These are phyloP conservation scores for Gonatopus flavifemur DNA, from an alignment of 1,140 invertebrate species.

Conservation along the genomic window DNA sequence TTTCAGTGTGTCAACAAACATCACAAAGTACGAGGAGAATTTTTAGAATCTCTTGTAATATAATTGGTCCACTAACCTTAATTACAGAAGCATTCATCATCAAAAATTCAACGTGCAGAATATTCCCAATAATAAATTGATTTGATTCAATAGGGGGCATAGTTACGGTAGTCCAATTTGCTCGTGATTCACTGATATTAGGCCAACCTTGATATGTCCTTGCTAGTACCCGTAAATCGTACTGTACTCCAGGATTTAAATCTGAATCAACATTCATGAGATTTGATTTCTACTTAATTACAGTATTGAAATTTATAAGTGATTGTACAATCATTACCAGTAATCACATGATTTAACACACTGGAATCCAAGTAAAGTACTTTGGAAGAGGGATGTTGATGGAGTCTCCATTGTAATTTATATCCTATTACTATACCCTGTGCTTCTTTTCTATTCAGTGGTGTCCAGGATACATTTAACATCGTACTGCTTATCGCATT, in stretches of 20 bases:
- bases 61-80: constrained; percentile 41
- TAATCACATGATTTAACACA: constrained; percentile 55
- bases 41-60: background rate
- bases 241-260: constrained; percentile 59
- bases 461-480: constrained; percentile 64
- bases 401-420: constrained; percentile 65
- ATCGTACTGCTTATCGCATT: constrained; percentile 59
- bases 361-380: constrained; percentile 53
- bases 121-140: constrained; percentile 37
- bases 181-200: constrained; percentile 53
- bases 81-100: constrained; percentile 53
- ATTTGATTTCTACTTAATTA: background rate
- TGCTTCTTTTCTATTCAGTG: constrained; percentile 60
- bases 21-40: background rate
- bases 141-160: constrained; percentile 50
- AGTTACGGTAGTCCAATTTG: constrained; percentile 58
- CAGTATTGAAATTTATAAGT: background rate
- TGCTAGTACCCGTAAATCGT: constrained; percentile 64
- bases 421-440: constrained; percentile 64
- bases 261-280: constrained; percentile 38
- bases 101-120: constrained; percentile 51
- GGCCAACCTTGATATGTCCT: constrained; percentile 58
- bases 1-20: constrained; percentile 2
- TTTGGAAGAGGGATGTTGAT: constrained; percentile 54
- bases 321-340: constrained; percentile 47